Evolutionary conservation across 2,888 invertebrate genomes (phyloP).

Genomic region (Arrhopalites spinosus): DNA sequence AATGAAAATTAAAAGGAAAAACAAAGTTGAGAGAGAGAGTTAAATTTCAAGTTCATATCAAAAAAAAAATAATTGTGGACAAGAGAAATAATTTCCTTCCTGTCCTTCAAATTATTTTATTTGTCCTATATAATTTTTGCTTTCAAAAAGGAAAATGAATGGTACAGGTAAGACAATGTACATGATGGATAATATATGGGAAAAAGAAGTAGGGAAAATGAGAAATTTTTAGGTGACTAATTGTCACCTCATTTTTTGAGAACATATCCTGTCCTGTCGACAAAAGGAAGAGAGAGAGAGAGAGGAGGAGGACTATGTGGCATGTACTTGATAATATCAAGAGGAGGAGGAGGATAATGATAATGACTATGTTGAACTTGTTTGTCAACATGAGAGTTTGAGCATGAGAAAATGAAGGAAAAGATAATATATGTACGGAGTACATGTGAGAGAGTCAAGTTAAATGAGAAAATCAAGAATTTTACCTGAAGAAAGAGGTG

Average conservation of each 20-base stretch:
- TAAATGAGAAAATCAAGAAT: neutral
- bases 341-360: too few species aligned
- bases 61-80: too few species aligned
- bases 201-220: slow-evolving; percentile 11
- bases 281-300: neutral
- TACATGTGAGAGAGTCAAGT: neutral
- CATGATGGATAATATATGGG: too few species aligned
- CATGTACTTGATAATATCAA: too few species aligned
- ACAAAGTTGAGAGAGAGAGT: too few species aligned
- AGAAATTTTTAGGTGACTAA: too few species aligned
- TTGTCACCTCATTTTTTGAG: slow-evolving; percentile 26
- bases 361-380: too few species aligned
- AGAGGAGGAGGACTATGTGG: neutral
- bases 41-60: too few species aligned
- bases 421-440: neutral
- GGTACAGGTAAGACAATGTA: too few species aligned
- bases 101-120: too few species aligned
- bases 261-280: neutral
- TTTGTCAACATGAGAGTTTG: neutral
- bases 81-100: neutral
- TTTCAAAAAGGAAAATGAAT: too few species aligned
- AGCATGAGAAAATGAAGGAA: neutral
- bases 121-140: too few species aligned
- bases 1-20: slow-evolving; percentile 12
- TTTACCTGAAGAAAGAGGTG: slow-evolving; percentile 56